Percentiles rank a stretch among this genome's conserved stretches.
These are phyloP conservation scores for Ophioninae sp. DNA, from an alignment of 2,888 invertebrate species.

Conservation along the genomic window DNA sequence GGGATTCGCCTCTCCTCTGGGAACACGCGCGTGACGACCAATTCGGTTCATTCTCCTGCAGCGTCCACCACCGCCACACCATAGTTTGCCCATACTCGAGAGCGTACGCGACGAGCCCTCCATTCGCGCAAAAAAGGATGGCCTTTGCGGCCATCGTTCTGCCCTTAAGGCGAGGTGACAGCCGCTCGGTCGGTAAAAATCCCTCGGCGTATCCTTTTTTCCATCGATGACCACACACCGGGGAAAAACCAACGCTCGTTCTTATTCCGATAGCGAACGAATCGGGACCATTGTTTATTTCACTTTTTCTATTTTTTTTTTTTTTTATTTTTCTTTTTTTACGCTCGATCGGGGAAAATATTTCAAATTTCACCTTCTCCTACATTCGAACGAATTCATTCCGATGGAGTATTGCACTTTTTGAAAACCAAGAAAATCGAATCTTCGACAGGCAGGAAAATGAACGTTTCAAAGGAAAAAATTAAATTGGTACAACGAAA, in stretches of 20 bases:
- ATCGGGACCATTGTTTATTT: background rate
- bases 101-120: background rate
- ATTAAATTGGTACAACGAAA: background rate
- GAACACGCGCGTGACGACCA: slow-evolving; percentile 49
- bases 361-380: too few species aligned
- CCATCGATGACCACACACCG: background rate
- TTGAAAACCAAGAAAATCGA: background rate
- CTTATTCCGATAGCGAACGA: background rate
- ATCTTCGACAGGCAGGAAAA: background rate
- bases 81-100: background rate
- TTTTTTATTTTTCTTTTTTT: too few species aligned
- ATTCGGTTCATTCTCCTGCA: slow-evolving; percentile 46
- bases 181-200: background rate
- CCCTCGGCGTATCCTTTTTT: background rate
- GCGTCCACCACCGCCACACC: background rate
- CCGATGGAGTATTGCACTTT: background rate
- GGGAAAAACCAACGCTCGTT: background rate
- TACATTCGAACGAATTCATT: background rate
- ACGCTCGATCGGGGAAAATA: too few species aligned
- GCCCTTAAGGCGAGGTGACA: background rate
- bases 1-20: slow-evolving; percentile 53
- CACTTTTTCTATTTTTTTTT: background rate
- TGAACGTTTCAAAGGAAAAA: background rate
- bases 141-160: background rate
- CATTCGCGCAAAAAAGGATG: background rate